These are phyloP conservation scores for Sinosuthora webbiana DNA, from an alignment of 2,113 vertebrate species.

Conservation along the genomic window DNA sequence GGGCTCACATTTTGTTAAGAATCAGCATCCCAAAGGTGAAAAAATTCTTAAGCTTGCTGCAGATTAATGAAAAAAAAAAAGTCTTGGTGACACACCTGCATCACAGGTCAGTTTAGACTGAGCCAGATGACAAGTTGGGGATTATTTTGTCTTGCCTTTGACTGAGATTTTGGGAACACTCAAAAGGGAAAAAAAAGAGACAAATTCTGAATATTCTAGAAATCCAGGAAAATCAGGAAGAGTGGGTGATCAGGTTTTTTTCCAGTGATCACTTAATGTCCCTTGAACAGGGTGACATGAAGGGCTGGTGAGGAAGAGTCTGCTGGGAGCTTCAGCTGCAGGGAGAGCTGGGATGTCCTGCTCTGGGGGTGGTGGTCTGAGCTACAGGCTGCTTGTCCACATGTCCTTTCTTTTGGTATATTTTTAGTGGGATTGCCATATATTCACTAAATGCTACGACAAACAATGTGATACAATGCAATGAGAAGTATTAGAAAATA, in stretches of 20 bases:
- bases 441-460: neutral
- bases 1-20: constrained; percentile 18
- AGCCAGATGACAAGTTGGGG: neutral
- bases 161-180: neutral
- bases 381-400: neutral
- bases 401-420: neutral
- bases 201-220: neutral
- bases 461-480: neutral
- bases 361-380: neutral
- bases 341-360: neutral
- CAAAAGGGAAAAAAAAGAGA: neutral
- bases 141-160: neutral
- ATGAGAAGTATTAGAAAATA: neutral
- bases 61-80: neutral
- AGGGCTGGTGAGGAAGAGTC: neutral
- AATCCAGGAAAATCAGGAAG: neutral
- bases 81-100: neutral
- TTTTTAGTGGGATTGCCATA: neutral
- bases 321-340: neutral
- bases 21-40: constrained; percentile 12
- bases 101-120: neutral
- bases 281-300: neutral
- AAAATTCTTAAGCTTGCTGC: neutral
- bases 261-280: neutral
- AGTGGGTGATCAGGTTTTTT: neutral